Percentiles rank a stretch among this genome's conserved stretches.
These are phyloP conservation scores for Gobiocypris rarus DNA, from an alignment of 2,113 vertebrate species.

Conservation along the genomic window DNA sequence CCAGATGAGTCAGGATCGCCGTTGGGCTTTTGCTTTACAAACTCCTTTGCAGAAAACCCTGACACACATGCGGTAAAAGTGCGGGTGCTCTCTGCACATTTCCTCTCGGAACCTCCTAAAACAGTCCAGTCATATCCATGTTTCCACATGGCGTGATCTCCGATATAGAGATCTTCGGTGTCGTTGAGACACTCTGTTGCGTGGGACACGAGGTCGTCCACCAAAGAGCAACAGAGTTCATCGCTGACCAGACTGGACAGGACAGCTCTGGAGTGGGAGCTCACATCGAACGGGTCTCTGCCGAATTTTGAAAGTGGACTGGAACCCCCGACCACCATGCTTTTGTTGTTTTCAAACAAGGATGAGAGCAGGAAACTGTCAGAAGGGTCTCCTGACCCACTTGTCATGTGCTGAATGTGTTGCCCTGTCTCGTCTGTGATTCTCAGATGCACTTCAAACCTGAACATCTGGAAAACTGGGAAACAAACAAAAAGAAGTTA, in stretches of 20 bases:
- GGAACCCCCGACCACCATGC: slow-evolving; percentile 67
- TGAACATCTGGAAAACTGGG: slow-evolving; percentile 81
- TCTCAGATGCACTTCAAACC: slow-evolving; percentile 78
- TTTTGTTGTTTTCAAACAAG: slow-evolving; percentile 72
- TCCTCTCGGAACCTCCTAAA: slow-evolving; percentile 65
- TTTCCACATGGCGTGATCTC: slow-evolving; percentile 71
- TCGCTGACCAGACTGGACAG: slow-evolving; percentile 74
- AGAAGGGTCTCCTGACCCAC: slow-evolving; percentile 53
- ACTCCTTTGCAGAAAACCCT: slow-evolving; percentile 57
- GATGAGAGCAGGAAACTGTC: slow-evolving; percentile 78
- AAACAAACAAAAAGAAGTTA: slow-evolving; percentile 15
- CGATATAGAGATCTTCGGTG: slow-evolving; percentile 68
- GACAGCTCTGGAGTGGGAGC: slow-evolving; percentile 70
- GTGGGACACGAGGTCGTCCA: slow-evolving; percentile 74
- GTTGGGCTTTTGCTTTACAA: slow-evolving; percentile 35
- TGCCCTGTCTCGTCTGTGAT: slow-evolving; percentile 77
- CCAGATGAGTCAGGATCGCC: slow-evolving; percentile 24
- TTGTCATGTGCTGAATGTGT: slow-evolving; percentile 75
- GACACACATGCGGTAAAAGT: slow-evolving; percentile 72
- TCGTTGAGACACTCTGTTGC: slow-evolving; percentile 57
- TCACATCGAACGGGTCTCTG: slow-evolving; percentile 63
- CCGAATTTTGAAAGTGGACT: slow-evolving; percentile 71
- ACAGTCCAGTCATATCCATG: slow-evolving; percentile 76
- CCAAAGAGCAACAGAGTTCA: slow-evolving; percentile 74
- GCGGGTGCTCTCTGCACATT: slow-evolving; percentile 35